A percentile compares a stretch with the other conserved stretches of the same genome.
phyloP scores from a whole-genome alignment of 2,888 invertebrate species.

The Callinectes sapidus region DNA sequence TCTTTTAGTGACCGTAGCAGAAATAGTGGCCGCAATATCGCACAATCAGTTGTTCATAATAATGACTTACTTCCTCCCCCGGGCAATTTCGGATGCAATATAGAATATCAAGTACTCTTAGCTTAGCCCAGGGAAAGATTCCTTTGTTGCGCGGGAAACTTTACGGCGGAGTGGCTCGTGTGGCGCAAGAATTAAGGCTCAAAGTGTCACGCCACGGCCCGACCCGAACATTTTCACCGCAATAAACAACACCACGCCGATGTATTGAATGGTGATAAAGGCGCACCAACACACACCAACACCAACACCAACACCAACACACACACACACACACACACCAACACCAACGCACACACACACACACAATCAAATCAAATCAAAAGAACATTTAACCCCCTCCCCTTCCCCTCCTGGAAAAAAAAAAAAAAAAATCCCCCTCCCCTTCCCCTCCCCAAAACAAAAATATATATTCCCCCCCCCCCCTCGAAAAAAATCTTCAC shows the following conservation, averaged over 20 bases:
- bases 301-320: neutral
- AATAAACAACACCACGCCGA: neutral
- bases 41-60: slow-evolving; percentile 31
- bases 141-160: slow-evolving; percentile 15
- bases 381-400: no score
- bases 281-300: neutral
- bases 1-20: neutral
- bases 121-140: slow-evolving; percentile 28
- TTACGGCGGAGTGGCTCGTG: slow-evolving; percentile 6
- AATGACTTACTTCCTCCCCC: slow-evolving; percentile 1
- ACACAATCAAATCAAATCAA: neutral
- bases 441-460: no score
- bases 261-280: neutral
- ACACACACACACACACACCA: neutral
- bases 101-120: slow-evolving; percentile 37
- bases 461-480: no score
- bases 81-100: slow-evolving; percentile 27
- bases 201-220: slow-evolving; percentile 7
- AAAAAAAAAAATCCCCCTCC: neutral
- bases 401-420: no score
- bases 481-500: no score
- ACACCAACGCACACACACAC: neutral
- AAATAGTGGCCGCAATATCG: slow-evolving; percentile 31
- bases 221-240: neutral
- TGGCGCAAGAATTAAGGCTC: neutral